Base-by-base conservation (phyloP, 1,140 invertebrate species). In the Drosophila novamexicana region DNA sequence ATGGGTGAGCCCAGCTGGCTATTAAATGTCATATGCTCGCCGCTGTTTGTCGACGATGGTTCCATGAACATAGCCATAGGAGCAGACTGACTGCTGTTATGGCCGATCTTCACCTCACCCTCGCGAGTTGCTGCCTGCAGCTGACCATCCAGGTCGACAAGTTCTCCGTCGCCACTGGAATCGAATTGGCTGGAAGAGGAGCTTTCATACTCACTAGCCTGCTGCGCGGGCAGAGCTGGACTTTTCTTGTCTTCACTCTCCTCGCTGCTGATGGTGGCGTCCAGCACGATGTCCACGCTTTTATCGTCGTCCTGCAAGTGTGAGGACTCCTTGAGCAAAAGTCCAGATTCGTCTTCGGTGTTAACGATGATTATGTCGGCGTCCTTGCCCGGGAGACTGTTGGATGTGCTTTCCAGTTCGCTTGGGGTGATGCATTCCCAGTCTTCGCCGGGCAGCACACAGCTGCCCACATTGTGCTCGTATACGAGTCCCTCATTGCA, bases 401-500 rank as follows among this genome's bases (percentile, higher is more conserved):
- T 40, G 0, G 56, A 22, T 5, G 63, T 70, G 39, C 47, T 79
- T 1, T 10, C 39, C 34, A 75, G 14, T 40, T 88, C 84, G 12
- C 74, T 75, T 7, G 84, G 58, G 0, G 83, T 89, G 7, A 80
- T 34, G 77, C 92, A 92, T 32, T 92, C 92, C 92, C 93, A 93
- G 49, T 92, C 85, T 61, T 93, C 93, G 22, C 92, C 91, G 7
- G 94, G 92, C 32, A 94, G 37, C 6, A 94, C 93, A 66, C 94
- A 94, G 29, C 93, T 91, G 61, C 91, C 82, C 18, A 94, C 78
- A 78, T 92, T 91, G 14, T 93, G 91, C 44, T 94, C 92, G 67
- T 93, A 94, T 8, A 94, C 82, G 64, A 94, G 78, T 37, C 93
- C 93, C 10, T 93, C 78, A 29, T 91, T 86, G 69, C 94, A 94